These are phyloP conservation scores for Folsomia manolachei DNA, from an alignment of 2,888 invertebrate species.

Conservation along the genomic window DNA sequence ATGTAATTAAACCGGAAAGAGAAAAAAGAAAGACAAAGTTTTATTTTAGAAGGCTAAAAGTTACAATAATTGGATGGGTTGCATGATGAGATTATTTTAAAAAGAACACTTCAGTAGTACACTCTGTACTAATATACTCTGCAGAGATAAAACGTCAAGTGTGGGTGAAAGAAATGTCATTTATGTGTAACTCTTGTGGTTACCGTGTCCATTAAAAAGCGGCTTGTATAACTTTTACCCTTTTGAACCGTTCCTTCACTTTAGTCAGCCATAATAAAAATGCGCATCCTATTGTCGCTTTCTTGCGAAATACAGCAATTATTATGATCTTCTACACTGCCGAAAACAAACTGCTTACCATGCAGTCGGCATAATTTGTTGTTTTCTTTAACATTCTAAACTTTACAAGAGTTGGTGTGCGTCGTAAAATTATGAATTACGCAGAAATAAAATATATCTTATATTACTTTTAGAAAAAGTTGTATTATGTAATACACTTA, in stretches of 20 bases:
- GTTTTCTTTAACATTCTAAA: neutral
- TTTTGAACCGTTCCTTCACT: neutral
- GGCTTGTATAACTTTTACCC: neutral
- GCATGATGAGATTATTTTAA: neutral
- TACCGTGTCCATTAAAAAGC: neutral
- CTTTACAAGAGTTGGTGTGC: too few relatives aligned
- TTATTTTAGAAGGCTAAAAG: neutral
- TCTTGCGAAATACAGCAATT: too few relatives aligned
- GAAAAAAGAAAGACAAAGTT: neutral
- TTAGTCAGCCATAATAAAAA: too few relatives aligned
- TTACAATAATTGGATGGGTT: neutral
- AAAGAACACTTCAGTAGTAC: too few relatives aligned
- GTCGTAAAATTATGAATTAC: too few relatives aligned
- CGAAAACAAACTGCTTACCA: neutral
- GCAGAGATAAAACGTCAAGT: neutral
- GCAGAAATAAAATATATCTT: too few relatives aligned
- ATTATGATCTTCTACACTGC: too few relatives aligned
- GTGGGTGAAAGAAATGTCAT: neutral
- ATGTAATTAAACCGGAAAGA: conserved; percentile 4
- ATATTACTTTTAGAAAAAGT: too few relatives aligned
- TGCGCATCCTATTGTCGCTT: too few relatives aligned
- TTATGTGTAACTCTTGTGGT: neutral
- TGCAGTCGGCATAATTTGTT: neutral
- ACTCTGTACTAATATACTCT: too few relatives aligned
- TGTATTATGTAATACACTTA: neutral